Conservation (phyloP, 2,797 vertebrate genomes). For the Muraenolepis orangiensis region DNA sequence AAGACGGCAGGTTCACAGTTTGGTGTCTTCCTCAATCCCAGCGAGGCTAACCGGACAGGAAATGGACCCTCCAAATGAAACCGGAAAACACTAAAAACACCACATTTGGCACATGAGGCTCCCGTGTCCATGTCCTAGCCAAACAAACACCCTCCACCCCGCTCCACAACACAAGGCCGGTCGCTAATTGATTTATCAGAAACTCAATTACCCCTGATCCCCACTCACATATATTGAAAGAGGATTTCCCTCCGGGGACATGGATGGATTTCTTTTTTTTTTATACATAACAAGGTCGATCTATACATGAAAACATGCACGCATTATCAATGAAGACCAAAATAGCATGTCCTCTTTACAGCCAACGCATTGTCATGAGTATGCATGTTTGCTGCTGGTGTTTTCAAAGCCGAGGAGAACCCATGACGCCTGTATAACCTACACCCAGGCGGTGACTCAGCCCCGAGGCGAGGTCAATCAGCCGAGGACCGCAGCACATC, state of each 20-base stretch:
- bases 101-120: no score
- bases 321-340: neutral
- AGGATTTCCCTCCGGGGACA: neutral
- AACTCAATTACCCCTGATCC: neutral
- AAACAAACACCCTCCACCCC: neutral
- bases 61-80: neutral
- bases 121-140: no score
- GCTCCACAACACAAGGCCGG: neutral
- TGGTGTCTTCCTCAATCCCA: neutral
- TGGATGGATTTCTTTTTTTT: neutral
- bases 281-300: neutral
- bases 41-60: neutral
- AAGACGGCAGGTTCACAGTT: neutral
- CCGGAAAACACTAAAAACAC: neutral
- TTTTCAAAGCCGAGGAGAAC: neutral
- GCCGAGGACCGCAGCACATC: neutral
- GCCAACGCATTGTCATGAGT: neutral
- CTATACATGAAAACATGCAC: neutral
- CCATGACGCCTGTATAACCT: neutral
- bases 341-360: neutral
- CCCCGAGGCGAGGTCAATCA: neutral
- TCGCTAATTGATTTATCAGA: neutral
- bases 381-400: neutral
- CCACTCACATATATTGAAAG: neutral
- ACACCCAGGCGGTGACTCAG: neutral